Conservation (phyloP, 1,140 invertebrate species). For the Onthophagus taurus region DNA sequence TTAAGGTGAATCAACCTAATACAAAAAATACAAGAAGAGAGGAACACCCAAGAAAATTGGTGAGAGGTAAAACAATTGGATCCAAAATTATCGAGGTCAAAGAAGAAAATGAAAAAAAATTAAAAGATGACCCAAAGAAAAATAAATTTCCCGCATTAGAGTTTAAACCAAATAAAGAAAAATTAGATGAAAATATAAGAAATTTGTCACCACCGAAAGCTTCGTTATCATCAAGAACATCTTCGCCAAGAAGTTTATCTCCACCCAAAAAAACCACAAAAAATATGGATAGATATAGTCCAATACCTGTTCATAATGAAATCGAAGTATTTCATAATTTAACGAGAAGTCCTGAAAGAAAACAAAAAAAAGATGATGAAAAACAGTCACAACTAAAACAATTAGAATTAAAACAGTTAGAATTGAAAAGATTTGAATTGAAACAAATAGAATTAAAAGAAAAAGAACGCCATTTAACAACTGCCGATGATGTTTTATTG, state of each 20-base stretch:
- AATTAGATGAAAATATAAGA: constrained; percentile 3
- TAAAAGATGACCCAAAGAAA: not conserved
- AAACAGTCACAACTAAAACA: too few species aligned
- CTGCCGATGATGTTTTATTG: constrained; percentile 11
- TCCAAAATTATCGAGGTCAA: too few species aligned
- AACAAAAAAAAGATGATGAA: not conserved
- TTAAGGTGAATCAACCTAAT: not conserved
- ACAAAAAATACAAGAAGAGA: constrained; percentile 1
- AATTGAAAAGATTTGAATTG: too few species aligned
- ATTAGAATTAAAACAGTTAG: too few species aligned
- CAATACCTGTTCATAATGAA: constrained; percentile 44
- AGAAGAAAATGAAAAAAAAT: not conserved
- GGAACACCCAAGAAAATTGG: not conserved
- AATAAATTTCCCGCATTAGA: constrained; percentile 1
- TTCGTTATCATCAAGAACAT: too few species aligned
- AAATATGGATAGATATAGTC: constrained; percentile 25
- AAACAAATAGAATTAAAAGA: too few species aligned
- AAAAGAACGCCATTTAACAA: constrained; percentile 9
- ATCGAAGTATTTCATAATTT: constrained; percentile 54
- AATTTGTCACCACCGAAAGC: too few species aligned
- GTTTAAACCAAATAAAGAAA: not conserved
- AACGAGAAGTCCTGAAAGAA: constrained; percentile 30
- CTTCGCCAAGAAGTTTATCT: not conserved
- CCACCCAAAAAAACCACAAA: constrained; percentile 5
- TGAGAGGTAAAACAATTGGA: too few species aligned